Evolutionary conservation across 2,113 vertebrate genomes (phyloP), one percentile per base, ranked within the genome.

Genomic region (Neotoma lepida): DNA sequence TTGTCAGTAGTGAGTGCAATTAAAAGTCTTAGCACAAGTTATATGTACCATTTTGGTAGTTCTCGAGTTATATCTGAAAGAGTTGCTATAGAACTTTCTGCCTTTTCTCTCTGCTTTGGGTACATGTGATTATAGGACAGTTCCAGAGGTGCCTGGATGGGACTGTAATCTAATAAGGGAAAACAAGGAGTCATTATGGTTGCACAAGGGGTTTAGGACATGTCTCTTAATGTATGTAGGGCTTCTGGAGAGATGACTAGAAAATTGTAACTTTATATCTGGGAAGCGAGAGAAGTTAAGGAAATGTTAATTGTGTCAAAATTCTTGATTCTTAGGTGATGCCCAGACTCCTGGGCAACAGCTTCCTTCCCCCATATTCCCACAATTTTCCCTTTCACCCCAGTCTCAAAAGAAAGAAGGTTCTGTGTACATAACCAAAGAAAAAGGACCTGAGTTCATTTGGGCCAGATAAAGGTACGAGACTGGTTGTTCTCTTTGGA

Each of bases 401-500:
- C 2, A 12, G 41, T 33, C 28, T 66, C 61, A 86, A 61, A 66
- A 86, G 61, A 84, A 58, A 84, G 56, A 46, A 85, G 28, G 39
- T 28, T 82, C 56, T 41, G 44, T 90, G 76, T 28, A 46, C 54
- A 70, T 30, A 49, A 78, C 85, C 78, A 91, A 28, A 86, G 56
- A 41, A 92, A 94, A 44, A 54, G 77, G 35, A 87, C 73, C 73
- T 89, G 64, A 88, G 56, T 30, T 90, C 44, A 68, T 74, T n/a
- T 63, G 84, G 74, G 35, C 61, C 77, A 81, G 41, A 46, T 84
- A 33, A 64, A 30, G 41, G 61, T 86, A 66, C 17, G 3, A 58
- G 91, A 91, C 35, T 92, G 49, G 66, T 41, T 76, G 22, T 90
- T 86, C 9, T 91, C 90, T 86, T 91, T 70, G 39, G 10, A 91